Percentiles rank a stretch among this genome's conserved stretches.
phyloP scores from a whole-genome alignment of 1,140 invertebrate species.

The Caenorhabditis elegans region WBcel235 BX284602.5:653501-654000 shows the following conservation, averaged over 20 bases:
- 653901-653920: background rate
- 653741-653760: constrained; percentile 59
- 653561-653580: constrained; percentile 65
- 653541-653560: constrained; percentile 66
- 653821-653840: background rate
- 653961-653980: too few species aligned
- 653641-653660: background rate
- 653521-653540: constrained; percentile 62
- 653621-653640: constrained; percentile 35
- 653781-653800: constrained; percentile 2
- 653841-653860: background rate
- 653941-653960: too few species aligned
- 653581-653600: constrained; percentile 61
- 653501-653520: constrained; percentile 60
- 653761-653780: constrained; percentile 58
- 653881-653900: background rate
- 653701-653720: constrained; percentile 65
- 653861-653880: background rate
- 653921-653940: too few species aligned
- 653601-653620: constrained; percentile 53
- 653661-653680: constrained; percentile 52
- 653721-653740: constrained; percentile 65
- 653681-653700: constrained; percentile 65
- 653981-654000: too few species aligned
- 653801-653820: background rate